A percentile compares a stretch with the other conserved stretches of the same genome.
Conservation (phyloP, 2,113 vertebrate genomes). For the Furnarius figulus region DNA sequence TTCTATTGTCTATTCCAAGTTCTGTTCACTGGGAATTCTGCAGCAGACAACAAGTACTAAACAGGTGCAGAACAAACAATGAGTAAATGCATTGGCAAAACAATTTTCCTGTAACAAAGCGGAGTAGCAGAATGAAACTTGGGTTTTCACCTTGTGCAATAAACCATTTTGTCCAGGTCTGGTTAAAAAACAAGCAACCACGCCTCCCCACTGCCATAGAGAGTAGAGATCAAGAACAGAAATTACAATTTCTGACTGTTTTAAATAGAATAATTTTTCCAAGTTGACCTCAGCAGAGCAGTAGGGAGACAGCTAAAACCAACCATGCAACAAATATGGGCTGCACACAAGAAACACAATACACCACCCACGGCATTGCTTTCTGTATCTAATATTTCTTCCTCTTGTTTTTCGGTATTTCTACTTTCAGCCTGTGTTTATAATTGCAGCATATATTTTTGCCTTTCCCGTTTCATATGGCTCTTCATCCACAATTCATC, state of each 20-base stretch:
- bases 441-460: neutral
- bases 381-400: neutral
- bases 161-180: neutral
- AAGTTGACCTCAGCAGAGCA: neutral
- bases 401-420: neutral
- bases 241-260: neutral
- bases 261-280: neutral
- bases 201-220: neutral
- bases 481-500: neutral
- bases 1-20: too few relatives aligned
- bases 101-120: neutral
- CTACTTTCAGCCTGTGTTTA: neutral
- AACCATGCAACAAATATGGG: neutral
- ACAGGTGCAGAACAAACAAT: neutral
- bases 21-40: neutral
- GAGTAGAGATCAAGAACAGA: neutral
- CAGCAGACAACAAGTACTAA: neutral
- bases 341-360: neutral
- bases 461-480: neutral
- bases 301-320: neutral
- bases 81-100: neutral
- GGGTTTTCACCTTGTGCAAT: neutral
- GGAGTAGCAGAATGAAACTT: neutral
- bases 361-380: neutral
- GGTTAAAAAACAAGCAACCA: neutral